Evolutionary conservation across 2,113 vertebrate genomes (phyloP).

Genomic region (Datnioides undecimradiatus): DNA sequence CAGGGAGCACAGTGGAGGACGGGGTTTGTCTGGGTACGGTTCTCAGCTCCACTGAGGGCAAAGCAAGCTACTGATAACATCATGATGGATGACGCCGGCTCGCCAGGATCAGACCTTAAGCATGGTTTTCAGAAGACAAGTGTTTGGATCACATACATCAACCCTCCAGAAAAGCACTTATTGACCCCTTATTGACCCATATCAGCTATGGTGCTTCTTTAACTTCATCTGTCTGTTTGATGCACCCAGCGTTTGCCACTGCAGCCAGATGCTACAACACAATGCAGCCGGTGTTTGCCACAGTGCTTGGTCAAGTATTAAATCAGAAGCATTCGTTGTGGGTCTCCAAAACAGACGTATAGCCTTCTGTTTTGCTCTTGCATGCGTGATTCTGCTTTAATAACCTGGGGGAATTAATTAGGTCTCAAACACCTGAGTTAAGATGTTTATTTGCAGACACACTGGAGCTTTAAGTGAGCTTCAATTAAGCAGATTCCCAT

Average conservation of each 20-base stretch:
- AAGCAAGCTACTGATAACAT: not conserved
- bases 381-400: not conserved
- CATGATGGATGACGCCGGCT: not conserved
- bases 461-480: not conserved
- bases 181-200: no score
- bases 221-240: no score
- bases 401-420: not conserved
- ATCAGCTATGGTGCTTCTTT: no score
- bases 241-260: no score
- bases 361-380: not conserved
- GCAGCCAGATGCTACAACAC: no score
- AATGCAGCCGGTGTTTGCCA: no score
- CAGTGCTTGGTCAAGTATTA: no score
- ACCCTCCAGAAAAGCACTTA: no score
- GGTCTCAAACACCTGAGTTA: not conserved
- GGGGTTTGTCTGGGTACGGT: slow-evolving; percentile 50
- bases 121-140: no score
- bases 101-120: no score
- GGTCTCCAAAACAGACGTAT: not conserved
- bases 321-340: not conserved
- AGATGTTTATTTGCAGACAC: not conserved
- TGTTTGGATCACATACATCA: no score
- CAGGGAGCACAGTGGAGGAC: slow-evolving; percentile 72
- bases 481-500: not conserved
- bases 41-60: slow-evolving; percentile 9